Evolutionary conservation across 2,888 invertebrate genomes (phyloP), one percentile per base, ranked within the genome.

Genomic region (Cryptophagus acutangulus): DNA sequence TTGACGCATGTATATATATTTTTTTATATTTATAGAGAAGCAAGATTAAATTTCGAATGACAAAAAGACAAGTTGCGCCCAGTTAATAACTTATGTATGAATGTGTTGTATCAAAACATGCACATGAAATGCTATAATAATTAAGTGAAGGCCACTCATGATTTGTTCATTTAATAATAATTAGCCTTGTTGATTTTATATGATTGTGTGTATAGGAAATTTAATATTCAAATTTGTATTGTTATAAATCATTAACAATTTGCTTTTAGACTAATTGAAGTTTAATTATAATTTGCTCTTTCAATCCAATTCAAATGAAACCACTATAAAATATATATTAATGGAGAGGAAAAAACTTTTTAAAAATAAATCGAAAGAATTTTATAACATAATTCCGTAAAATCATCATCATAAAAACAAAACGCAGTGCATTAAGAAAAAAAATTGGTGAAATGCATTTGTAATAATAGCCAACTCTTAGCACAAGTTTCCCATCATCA

Each of bases 31-130:
- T 49, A 46, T 41, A 33, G 41, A 33, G 40, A 43, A 26, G 33
- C 36, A 36, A 52, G 46, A 46, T 41, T 34, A 45, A 51, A 51
- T 55, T 49, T 34, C 41, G 49, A 52, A 53, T 56, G 52, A 54
- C 54, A 56, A 56, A 52, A 55, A 51, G 54, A 43, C 49, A 49
- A 51, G 37, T 43, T 39, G 41, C 40, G 26, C 15, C 42, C 48
- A 42, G 48, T 50, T 44, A 46, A 39, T 31, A 30, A 35, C 24
- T 20, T 20, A n/a, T 20, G 24, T 20, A 20, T n/a, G 6, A 8
- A 20, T 20, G 6, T 20, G n/a, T 20, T 8, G 24, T 20, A n/a
- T 20, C 6, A n/a, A 6, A 20, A 20, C 24, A 20, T 20, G 24
- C 24, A 20, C 24, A 20, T n/a, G 24, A 20, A 20, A 20, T 8